phyloP scores from a whole-genome alignment of 2,113 vertebrate species.

The Leiothrix lutea region DNA sequence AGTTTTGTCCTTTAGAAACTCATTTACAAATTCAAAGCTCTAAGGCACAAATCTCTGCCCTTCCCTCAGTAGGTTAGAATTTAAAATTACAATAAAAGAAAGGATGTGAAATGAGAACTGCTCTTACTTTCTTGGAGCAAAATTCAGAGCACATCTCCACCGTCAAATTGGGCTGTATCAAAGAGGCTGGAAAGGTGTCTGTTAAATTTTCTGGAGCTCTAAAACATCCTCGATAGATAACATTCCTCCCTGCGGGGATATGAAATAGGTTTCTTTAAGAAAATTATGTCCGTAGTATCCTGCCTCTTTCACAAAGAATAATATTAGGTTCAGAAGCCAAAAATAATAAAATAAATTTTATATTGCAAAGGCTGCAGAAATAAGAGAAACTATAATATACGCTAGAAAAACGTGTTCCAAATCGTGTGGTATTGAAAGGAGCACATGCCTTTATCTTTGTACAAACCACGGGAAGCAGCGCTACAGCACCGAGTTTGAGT shows the following conservation, averaged over 20 bases:
- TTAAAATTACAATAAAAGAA: constrained; percentile 13
- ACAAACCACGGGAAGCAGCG: background rate
- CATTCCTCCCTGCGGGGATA: constrained; percentile 81
- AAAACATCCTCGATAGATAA: constrained; percentile 90
- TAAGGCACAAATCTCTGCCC: constrained; percentile 1
- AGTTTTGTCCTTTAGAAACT: constrained; percentile 30
- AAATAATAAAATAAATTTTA: background rate
- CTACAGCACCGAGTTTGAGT: background rate
- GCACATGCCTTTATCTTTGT: background rate
- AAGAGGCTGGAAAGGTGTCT: constrained; percentile 77
- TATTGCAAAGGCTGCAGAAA: background rate
- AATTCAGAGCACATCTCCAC: constrained; percentile 88
- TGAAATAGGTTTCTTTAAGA: constrained; percentile 55
- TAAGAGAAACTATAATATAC: background rate
- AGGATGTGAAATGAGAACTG: background rate
- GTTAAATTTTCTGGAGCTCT: constrained; percentile 78
- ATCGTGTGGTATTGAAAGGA: background rate
- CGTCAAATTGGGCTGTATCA: constrained; percentile 82
- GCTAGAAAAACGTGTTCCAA: background rate
- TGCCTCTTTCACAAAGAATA: background rate
- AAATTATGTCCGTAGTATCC: background rate
- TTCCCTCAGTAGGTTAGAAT: background rate
- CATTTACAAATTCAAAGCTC: constrained; percentile 31
- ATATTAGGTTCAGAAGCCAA: background rate
- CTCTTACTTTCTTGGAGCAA: constrained; percentile 92